Conservation (phyloP, 1,140 invertebrate genomes). For the Drosophila yakuba region DNA sequence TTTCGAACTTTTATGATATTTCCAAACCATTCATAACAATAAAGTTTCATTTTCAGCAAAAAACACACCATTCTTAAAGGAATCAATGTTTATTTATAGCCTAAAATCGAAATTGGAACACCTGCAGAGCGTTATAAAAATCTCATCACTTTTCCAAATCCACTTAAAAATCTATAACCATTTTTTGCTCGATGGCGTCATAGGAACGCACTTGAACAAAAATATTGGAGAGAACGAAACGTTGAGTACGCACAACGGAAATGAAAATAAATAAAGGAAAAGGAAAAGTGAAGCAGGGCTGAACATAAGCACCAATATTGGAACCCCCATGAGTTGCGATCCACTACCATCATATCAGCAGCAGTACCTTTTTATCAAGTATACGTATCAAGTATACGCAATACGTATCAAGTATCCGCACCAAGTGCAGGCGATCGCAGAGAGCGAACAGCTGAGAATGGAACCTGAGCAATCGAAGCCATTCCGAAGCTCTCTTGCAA, state of each 20-base stretch:
- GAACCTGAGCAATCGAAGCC: conserved; percentile 2
- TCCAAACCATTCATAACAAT: conserved; percentile 31
- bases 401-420: conserved; percentile 43
- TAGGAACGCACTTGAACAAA: conserved; percentile 27
- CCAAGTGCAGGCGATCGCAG: conserved; percentile 24
- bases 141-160: conserved; percentile 51
- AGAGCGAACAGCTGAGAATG: conserved; percentile 6
- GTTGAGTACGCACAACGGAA: conserved; percentile 26
- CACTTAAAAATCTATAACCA: conserved; percentile 49
- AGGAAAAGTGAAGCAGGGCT: conserved; percentile 14
- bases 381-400: conserved; percentile 35
- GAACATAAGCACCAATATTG: conserved; percentile 55
- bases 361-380: conserved; percentile 12
- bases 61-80: conserved; percentile 8
- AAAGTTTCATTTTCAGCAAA: conserved; percentile 13
- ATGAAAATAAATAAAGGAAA: conserved; percentile 11
- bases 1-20: conserved; percentile 11
- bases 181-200: conserved; percentile 57
- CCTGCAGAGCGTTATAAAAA: conserved; percentile 58
- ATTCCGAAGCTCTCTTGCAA: conserved; percentile 16
- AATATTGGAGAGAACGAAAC: conserved; percentile 26
- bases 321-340: not conserved
- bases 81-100: conserved; percentile 34
- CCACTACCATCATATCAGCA: conserved; percentile 6
- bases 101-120: conserved; percentile 35